Evolutionary conservation across 1,140 invertebrate genomes (phyloP).

Genomic region (Coenobita brevimanus): DNA sequence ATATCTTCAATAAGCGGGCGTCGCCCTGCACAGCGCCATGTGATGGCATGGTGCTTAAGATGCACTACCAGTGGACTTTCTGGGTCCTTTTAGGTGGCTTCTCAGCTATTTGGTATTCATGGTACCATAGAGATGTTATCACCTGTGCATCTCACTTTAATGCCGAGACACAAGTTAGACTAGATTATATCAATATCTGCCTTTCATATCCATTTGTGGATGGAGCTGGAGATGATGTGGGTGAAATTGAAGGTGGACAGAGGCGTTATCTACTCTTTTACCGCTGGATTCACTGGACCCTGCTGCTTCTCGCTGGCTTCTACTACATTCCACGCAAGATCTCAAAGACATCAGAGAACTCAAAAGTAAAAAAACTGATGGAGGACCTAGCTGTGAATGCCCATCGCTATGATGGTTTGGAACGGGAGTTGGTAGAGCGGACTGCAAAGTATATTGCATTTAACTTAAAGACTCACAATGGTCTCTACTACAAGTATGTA

Average conservation of each 20-base stretch:
- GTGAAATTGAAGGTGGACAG: slow-evolving; percentile 22
- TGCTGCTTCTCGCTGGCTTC: slow-evolving; percentile 55
- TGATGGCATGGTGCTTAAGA: slow-evolving; percentile 64
- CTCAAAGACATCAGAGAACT: slow-evolving; percentile 58
- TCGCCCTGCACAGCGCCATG: slow-evolving; percentile 63
- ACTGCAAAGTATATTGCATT: slow-evolving; percentile 54
- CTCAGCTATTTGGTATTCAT: slow-evolving; percentile 60
- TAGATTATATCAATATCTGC: slow-evolving; percentile 65
- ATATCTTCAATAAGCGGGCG: slow-evolving; percentile 67
- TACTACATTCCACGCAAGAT: slow-evolving; percentile 61
- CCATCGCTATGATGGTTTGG: slow-evolving; percentile 52
- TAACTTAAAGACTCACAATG: slow-evolving; percentile 62
- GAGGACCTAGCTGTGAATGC: slow-evolving; percentile 58
- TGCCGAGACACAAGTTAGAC: slow-evolving; percentile 55
- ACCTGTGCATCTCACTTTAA: slow-evolving; percentile 65
- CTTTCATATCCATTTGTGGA: slow-evolving; percentile 59
- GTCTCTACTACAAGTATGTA: slow-evolving; percentile 65
- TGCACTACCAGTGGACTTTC: slow-evolving; percentile 66
- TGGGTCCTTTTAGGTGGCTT: slow-evolving; percentile 60
- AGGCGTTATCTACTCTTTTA: slow-evolving; percentile 60
- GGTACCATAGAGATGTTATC: slow-evolving; percentile 61
- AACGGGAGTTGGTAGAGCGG: slow-evolving; percentile 51
- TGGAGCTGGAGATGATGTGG: slow-evolving; percentile 21
- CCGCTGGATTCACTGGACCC: slow-evolving; percentile 59
- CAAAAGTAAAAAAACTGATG: slow-evolving; percentile 60